These are phyloP conservation scores for Tanypteryx hageni DNA, from an alignment of 2,888 invertebrate genomes.

Conservation along the genomic window DNA sequence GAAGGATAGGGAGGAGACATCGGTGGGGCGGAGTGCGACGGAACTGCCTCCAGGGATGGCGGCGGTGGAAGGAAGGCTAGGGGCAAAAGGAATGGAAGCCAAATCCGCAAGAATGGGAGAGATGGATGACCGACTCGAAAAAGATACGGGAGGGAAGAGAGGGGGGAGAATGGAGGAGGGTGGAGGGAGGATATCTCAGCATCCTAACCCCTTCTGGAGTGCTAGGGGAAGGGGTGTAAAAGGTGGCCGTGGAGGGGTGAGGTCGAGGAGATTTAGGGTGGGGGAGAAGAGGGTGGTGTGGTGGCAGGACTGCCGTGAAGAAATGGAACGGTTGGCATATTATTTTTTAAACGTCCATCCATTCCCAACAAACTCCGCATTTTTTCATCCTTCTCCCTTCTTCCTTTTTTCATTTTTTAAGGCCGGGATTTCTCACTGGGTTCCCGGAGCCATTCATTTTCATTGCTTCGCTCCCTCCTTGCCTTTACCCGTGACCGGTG, in stretches of 20 bases:
- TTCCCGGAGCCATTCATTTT: conserved; percentile 49
- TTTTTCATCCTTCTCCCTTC: background rate
- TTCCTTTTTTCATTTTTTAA: conserved; percentile 18
- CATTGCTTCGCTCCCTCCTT: conserved; percentile 17
- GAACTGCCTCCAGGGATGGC: background rate
- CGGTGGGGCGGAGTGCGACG: background rate
- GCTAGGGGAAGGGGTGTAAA: background rate
- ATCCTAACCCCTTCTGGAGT: background rate
- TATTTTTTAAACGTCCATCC: conserved; percentile 11
- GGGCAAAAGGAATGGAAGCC: conserved; percentile 55
- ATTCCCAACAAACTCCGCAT: conserved; percentile 35
- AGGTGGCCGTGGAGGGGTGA: background rate
- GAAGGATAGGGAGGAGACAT: background rate
- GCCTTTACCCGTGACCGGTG: background rate
- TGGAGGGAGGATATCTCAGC: background rate
- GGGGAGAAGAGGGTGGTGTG: background rate
- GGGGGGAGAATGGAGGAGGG: background rate
- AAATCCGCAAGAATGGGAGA: conserved; percentile 53
- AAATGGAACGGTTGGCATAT: conserved; percentile 45
- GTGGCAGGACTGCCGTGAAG: conserved; percentile 34
- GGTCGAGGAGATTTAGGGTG: background rate
- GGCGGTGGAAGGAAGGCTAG: background rate
- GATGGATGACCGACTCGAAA: conserved; percentile 43
- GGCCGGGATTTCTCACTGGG: conserved; percentile 23
- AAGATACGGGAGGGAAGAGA: conserved; percentile 14